Base-by-base conservation (phyloP, 2,888 invertebrate species). In the Pollenia griseotomentosa region DNA sequence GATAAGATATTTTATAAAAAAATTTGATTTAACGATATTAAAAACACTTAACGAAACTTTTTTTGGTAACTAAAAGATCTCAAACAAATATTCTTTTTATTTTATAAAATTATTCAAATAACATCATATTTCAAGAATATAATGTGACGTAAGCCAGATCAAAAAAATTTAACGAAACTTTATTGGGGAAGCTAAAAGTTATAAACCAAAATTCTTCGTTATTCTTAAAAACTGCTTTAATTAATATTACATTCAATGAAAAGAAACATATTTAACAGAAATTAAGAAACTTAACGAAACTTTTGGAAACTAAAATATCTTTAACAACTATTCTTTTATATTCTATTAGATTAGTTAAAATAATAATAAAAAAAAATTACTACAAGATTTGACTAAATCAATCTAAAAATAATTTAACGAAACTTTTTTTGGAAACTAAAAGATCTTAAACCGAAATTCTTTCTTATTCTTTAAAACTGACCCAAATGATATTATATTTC, bases 131-230 rank as follows among this genome's bases (percentile, higher is more conserved):
- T 3, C 4, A 11, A 14, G 14, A 4, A 23, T 33, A 33, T n/a
- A 33, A 33, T 6, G 3, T 51, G n/a, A 51, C 51, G n/a, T 16
- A 14, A 51, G 6, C 6, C 14, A 51, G 16, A 2, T 33, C 33
- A 40, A 61, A 61, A 61, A 40, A 42, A 40, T n/a, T 42, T 42
- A 61, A 61, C 61, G 61, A 61, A 61, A 61, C n/a, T 61, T 61
- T 42, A n/a, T 57, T 57, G 33, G 12, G 12, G 12, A 33, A 33
- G 2, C 23, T 57, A 57, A 8, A 23, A 10, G 23, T 11, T 16
- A 2, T 57, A 57, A 3, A 23, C 0, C 1, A 2, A 23, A 33
- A 12, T 57, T 16, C 2, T 1, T 57, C 12, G 4, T 23, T 16
- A 23, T 57, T 57, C 12, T 12, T 14, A 4, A 14, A 2, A 2